These are phyloP conservation scores for Mionectes macconnelli DNA, from an alignment of 2,113 vertebrate species.

Conservation along the genomic window DNA sequence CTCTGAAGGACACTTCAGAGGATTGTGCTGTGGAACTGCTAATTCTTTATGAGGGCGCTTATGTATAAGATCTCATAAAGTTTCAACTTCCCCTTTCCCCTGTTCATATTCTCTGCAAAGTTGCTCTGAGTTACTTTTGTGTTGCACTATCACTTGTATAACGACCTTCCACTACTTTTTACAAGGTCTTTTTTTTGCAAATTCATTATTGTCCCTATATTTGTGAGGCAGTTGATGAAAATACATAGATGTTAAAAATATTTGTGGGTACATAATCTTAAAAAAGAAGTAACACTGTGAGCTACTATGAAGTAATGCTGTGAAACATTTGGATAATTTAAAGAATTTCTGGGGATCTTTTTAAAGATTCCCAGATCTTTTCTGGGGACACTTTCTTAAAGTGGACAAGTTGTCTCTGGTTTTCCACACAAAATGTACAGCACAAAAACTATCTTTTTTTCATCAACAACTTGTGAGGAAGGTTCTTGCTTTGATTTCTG, in stretches of 20 bases:
- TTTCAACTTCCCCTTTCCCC: neutral
- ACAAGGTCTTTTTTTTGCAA: neutral
- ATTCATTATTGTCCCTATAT: neutral
- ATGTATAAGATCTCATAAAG: neutral
- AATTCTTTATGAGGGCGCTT: neutral
- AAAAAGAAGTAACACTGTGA: neutral
- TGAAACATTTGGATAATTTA: neutral
- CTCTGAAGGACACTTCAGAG: neutral
- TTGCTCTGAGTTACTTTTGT: neutral
- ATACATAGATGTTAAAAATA: neutral
- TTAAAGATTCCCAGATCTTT: no score
- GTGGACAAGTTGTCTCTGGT: neutral
- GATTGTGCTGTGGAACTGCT: neutral
- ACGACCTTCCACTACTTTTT: neutral
- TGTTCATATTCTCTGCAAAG: neutral
- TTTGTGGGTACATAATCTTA: neutral
- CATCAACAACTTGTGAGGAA: neutral
- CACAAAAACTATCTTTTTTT: rapidly evolving
- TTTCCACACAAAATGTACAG: neutral
- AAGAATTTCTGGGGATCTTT: neutral
- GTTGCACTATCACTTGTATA: neutral
- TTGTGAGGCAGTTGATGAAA: neutral
- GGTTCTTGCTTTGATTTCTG: neutral
- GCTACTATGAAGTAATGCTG: neutral
- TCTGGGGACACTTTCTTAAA: neutral